Percentiles rank a stretch among this genome's conserved stretches.
Evolutionary conservation across 2,113 vertebrate genomes (phyloP).

Genomic region (Oncorhynchus gorbuscha): DNA sequence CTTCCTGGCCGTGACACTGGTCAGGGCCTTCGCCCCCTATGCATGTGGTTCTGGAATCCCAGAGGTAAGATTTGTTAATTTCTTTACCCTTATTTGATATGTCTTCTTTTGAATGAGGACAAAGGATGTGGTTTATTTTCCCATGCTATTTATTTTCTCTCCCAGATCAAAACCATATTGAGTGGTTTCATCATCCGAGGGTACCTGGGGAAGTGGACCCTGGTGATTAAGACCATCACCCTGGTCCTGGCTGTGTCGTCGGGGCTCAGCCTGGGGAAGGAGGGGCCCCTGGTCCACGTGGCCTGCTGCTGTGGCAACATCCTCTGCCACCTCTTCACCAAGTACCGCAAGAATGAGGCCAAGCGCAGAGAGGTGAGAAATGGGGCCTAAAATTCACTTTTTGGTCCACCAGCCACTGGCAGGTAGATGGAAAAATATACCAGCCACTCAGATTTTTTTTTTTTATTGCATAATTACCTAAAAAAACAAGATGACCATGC

Average conservation of each 20-base stretch:
- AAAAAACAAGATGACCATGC: too few species aligned
- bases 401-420: too few species aligned
- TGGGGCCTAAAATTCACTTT: too few species aligned
- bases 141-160: neutral
- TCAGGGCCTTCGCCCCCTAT: constrained; percentile 91
- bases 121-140: too few species aligned
- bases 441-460: too few species aligned
- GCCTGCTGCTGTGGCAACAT: constrained; percentile 98
- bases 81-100: neutral
- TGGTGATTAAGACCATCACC: constrained; percentile 94
- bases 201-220: constrained; percentile 96
- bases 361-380: constrained; percentile 88
- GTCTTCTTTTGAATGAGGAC: too few species aligned
- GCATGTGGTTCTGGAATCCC: constrained; percentile 97
- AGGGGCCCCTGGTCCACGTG: constrained; percentile 94
- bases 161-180: constrained; percentile 96
- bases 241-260: constrained; percentile 94
- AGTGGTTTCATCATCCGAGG: constrained; percentile 97
- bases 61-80: constrained; percentile 77
- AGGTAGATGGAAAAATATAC: too few species aligned
- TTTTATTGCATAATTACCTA: too few species aligned
- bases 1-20: constrained; percentile 87
- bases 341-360: constrained; percentile 95
- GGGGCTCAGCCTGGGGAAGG: constrained; percentile 93
- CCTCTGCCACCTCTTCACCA: constrained; percentile 93